These are phyloP conservation scores for Hemistola chrysoprasaria DNA, from an alignment of 2,888 invertebrate genomes.

Conservation along the genomic window DNA sequence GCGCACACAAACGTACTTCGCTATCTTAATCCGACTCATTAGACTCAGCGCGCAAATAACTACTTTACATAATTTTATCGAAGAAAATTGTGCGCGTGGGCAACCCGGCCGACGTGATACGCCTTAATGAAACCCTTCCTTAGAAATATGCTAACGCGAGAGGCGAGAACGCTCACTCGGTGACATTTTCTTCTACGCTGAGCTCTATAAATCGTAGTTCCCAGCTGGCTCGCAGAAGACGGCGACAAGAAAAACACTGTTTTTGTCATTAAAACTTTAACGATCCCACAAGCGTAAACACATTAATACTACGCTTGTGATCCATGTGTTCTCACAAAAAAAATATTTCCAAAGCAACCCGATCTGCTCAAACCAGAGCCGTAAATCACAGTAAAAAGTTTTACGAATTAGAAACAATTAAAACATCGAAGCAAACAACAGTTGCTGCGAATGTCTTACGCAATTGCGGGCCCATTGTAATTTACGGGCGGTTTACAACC, in stretches of 20 bases:
- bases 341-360: conserved; percentile 40
- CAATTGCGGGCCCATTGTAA: conserved; percentile 78
- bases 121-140: conserved; percentile 63
- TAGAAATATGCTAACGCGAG: conserved; percentile 62
- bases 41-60: conserved; percentile 63
- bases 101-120: conserved; percentile 54
- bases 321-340: conserved; percentile 48
- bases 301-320: conserved; percentile 34
- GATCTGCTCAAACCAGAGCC: conserved; percentile 64
- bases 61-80: conserved; percentile 75
- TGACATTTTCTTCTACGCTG: conserved; percentile 15
- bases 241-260: conserved; percentile 33
- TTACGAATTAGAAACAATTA: conserved; percentile 80
- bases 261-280: conserved; percentile 53
- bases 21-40: conserved; percentile 76
- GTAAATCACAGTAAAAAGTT: conserved; percentile 75
- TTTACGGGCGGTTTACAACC: conserved; percentile 74
- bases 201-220: conserved; percentile 9
- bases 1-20: conserved; percentile 46
- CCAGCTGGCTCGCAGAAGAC: conserved; percentile 17
- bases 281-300: conserved; percentile 58
- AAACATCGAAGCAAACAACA: conserved; percentile 79
- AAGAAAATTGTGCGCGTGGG: conserved; percentile 72
- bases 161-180: conserved; percentile 34
- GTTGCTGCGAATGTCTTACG: conserved; percentile 78